Evolutionary conservation across 2,113 vertebrate species (phyloP).

Genomic region (Hippoglossus stenolepis): DNA sequence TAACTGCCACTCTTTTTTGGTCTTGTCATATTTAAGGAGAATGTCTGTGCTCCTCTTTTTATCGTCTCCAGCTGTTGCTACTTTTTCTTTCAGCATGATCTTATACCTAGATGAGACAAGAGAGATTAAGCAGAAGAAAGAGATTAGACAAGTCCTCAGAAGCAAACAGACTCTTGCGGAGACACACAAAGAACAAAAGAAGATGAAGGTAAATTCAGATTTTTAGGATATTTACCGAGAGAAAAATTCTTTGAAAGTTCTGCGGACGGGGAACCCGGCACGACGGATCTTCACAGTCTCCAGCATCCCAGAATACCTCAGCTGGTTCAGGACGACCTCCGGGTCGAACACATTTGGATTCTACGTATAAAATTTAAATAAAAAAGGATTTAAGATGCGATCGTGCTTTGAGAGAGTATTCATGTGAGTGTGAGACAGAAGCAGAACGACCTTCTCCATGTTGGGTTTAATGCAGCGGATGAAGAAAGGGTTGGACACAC

Average conservation of each 20-base stretch:
- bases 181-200: background rate
- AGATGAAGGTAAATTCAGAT: background rate
- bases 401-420: background rate
- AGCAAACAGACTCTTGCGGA: background rate
- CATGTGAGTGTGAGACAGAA: background rate
- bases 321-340: slow-evolving; percentile 90
- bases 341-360: slow-evolving; percentile 86
- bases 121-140: background rate
- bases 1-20: slow-evolving; percentile 90
- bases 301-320: slow-evolving; percentile 93
- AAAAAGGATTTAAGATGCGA: background rate
- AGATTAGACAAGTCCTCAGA: background rate
- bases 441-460: slow-evolving; percentile 86
- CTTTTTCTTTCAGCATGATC: slow-evolving; percentile 85
- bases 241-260: slow-evolving; percentile 90
- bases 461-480: slow-evolving; percentile 96
- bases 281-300: slow-evolving; percentile 93
- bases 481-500: slow-evolving; percentile 93
- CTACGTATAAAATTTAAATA: slow-evolving; percentile 63
- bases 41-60: slow-evolving; percentile 84
- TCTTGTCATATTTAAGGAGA: slow-evolving; percentile 84
- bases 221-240: slow-evolving; percentile 78
- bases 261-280: slow-evolving; percentile 91
- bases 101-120: slow-evolving; percentile 84
- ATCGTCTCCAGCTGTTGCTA: slow-evolving; percentile 70